These are phyloP conservation scores for Trichogramma dendrolimi DNA, from an alignment of 2,888 invertebrate genomes.

Conservation along the genomic window DNA sequence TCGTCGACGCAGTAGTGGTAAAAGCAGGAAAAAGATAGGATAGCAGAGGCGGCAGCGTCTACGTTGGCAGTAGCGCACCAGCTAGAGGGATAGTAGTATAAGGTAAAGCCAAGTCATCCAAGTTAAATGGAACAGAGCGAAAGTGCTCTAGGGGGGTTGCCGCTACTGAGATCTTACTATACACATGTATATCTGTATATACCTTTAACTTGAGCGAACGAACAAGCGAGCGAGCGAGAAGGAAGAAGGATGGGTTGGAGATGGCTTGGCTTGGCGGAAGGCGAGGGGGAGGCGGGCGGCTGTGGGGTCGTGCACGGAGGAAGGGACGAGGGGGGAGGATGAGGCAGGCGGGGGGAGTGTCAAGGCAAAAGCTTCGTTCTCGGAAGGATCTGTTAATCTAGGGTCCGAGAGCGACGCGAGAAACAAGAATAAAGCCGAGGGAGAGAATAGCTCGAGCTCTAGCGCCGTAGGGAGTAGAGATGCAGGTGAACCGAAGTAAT, in stretches of 20 bases:
- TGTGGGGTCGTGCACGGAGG: not conserved
- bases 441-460: slow-evolving; percentile 4
- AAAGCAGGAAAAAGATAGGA: not conserved
- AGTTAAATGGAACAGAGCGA: slow-evolving; percentile 31
- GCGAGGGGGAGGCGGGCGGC: not conserved
- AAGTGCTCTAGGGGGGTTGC: slow-evolving; percentile 8
- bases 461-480: slow-evolving; percentile 6
- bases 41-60: not conserved
- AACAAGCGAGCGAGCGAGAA: not conserved
- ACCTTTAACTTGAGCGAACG: too few species aligned
- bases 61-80: too few species aligned
- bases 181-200: not conserved
- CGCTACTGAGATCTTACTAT: not conserved
- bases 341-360: slow-evolving; percentile 8
- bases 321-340: not conserved
- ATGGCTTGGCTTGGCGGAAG: not conserved
- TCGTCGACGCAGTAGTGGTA: not conserved
- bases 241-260: not conserved
- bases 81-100: slow-evolving; percentile 26
- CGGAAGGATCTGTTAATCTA: slow-evolving; percentile 28
- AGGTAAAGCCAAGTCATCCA: slow-evolving; percentile 31
- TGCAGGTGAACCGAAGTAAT: slow-evolving; percentile 24
- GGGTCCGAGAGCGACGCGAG: not conserved
- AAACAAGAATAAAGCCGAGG: slow-evolving; percentile 24
- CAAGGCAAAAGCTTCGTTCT: slow-evolving; percentile 22